Evolutionary conservation across 1,140 invertebrate species (phyloP).

Genomic region (Sycobia sp.): DNA sequence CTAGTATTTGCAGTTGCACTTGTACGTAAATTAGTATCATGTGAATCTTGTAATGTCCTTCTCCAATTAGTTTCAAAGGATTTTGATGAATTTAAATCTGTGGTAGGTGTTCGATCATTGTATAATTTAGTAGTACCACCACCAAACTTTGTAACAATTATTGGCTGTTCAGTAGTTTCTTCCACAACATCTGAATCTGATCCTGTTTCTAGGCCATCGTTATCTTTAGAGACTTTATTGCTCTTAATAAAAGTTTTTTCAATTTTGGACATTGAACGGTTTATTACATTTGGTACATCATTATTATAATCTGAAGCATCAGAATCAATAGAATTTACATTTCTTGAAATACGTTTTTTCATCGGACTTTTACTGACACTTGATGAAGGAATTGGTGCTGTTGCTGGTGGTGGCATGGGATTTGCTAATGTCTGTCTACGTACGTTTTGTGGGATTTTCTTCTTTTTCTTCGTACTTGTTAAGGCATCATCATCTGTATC

Average conservation of each 20-base stretch:
- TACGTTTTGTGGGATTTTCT: constrained; percentile 41
- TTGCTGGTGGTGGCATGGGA: constrained; percentile 57
- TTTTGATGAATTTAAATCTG: constrained; percentile 25
- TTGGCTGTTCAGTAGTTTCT: constrained; percentile 35
- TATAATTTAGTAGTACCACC: constrained; percentile 27
- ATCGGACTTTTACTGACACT: constrained; percentile 42
- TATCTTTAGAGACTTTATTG: constrained; percentile 52
- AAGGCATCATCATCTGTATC: constrained; percentile 53
- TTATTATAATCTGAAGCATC: constrained; percentile 36
- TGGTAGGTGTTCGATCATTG: constrained; percentile 6
- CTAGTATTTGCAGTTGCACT: not conserved
- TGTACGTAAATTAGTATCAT: constrained; percentile 14
- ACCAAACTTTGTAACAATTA: constrained; percentile 29
- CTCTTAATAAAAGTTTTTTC: constrained; percentile 50
- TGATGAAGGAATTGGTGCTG: constrained; percentile 24
- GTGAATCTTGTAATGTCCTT: constrained; percentile 8
- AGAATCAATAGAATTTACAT: constrained; percentile 42
- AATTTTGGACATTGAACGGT: constrained; percentile 38
- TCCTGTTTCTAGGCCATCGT: constrained; percentile 67
- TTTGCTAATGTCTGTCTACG: constrained; percentile 56
- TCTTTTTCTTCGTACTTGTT: constrained; percentile 45
- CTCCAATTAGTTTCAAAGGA: constrained; percentile 27
- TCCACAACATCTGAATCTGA: constrained; percentile 60
- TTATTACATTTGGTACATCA: constrained; percentile 28
- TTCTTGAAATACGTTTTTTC: constrained; percentile 40